phyloP scores from a whole-genome alignment of 1,140 invertebrate species.

The Leptestheria dahalacensis region DNA sequence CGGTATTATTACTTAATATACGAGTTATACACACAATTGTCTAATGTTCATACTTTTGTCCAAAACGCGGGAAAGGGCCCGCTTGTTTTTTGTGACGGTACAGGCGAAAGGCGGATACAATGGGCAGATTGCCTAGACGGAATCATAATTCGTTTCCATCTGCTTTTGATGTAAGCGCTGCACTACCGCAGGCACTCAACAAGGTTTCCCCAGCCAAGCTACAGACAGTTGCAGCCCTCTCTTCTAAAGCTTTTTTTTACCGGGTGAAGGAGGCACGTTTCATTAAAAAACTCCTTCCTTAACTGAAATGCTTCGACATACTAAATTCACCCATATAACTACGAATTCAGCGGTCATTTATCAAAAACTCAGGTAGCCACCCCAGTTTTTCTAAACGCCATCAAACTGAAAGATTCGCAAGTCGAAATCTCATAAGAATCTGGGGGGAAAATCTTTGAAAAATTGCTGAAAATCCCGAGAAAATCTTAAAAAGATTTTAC shows the following conservation, averaged over 20 bases:
- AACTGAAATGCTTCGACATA: too few relatives aligned
- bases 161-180: background rate
- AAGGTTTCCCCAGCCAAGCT: background rate
- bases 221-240: background rate
- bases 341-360: too few relatives aligned
- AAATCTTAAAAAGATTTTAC: too few relatives aligned
- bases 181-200: background rate
- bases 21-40: background rate
- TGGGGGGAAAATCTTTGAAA: too few relatives aligned
- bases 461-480: too few relatives aligned
- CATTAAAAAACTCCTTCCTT: too few relatives aligned
- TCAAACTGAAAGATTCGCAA: too few relatives aligned
- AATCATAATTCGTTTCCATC: background rate
- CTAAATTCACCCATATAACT: too few relatives aligned
- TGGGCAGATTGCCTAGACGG: background rate
- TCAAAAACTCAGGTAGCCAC: too few relatives aligned
- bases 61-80: background rate
- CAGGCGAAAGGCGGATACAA: background rate
- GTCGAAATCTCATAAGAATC: too few relatives aligned
- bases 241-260: background rate
- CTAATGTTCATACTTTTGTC: background rate
- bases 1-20: background rate
- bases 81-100: background rate
- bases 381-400: too few relatives aligned
- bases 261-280: too few relatives aligned